Base-by-base conservation (phyloP, 1,140 invertebrate genomes). In the Drosophila neocordata region DNA sequence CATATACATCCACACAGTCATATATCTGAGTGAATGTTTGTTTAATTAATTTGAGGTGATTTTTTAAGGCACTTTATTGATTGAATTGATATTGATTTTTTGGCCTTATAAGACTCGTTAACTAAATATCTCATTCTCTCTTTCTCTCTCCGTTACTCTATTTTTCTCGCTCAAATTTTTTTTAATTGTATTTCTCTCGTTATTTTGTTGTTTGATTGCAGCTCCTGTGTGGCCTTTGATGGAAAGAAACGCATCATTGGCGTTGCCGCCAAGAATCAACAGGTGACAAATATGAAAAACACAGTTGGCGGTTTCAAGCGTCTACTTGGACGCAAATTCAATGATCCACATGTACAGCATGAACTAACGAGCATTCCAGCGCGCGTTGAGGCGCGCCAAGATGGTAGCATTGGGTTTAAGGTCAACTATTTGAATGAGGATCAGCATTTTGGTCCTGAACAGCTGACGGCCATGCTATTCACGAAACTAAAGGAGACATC, bases 241-340 rank as follows among this genome's bases (percentile, higher is more conserved):
- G 95, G 95, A 38, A 98, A 97, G 89, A 98, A 96, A 81, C 95
- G 99, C 79, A 96, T 97, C 78, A 94, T 99, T 85, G 99, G 99
- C 38, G 97, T 98, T 15, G 97, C 97, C 48, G 98, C 98, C 24
- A 99, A 99, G 92, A 99, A 99, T 91, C 98, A 99, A 91, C 95
- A 96, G 92, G 95, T 99, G 11, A 99, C 97, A 73, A 99, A 99
- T 91, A 95, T 99, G 94, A 98, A 97, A 92, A 99, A 99, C 91
- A 99, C 99, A 63, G 94, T 99, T 58, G 95, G 95, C 93, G 96
- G 96, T 57, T 98, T 99, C 90, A 99, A 99, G 93, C 94, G 97
- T 85, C 92, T 99, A 24, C 92, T 99, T 74, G 99, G 98, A 44
- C 93, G 96, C 77, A 95, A 95, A 89, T 97, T 95, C 90, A 94